Percentiles rank a stretch among this genome's conserved stretches.
Evolutionary conservation across 2,113 vertebrate species (phyloP).

Genomic region (Columba livia): DNA sequence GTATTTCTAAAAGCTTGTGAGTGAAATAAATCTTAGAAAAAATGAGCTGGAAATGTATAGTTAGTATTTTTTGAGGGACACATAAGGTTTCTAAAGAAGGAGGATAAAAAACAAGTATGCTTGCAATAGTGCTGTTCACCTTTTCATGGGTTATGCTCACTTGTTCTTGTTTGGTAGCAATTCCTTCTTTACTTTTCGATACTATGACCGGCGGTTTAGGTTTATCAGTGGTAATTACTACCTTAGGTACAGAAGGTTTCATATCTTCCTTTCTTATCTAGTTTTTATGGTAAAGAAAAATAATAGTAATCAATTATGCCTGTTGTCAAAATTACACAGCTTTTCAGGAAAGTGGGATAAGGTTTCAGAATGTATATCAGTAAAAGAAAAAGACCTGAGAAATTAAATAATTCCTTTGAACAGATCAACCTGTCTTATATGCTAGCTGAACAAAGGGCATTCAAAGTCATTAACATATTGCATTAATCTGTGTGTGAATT

Average conservation of each 20-base stretch:
- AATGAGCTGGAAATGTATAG: background rate
- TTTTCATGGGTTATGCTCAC: slow-evolving; percentile 75
- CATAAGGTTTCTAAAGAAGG: background rate
- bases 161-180: slow-evolving; percentile 70
- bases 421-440: background rate
- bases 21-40: background rate
- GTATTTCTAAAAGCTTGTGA: background rate
- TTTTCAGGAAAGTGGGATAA: background rate
- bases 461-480: background rate
- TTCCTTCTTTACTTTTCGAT: slow-evolving; percentile 63
- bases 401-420: background rate
- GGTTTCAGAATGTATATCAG: background rate
- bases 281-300: slow-evolving; percentile 74
- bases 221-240: slow-evolving; percentile 69
- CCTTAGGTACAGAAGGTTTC: slow-evolving; percentile 66
- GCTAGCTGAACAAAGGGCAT: background rate
- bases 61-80: slow-evolving; percentile 47
- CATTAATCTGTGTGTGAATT: background rate
- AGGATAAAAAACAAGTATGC: background rate
- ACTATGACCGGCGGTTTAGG: slow-evolving; percentile 14
- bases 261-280: slow-evolving; percentile 80
- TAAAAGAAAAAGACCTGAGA: background rate
- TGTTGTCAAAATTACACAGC: background rate
- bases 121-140: slow-evolving; percentile 66
- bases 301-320: slow-evolving; percentile 27